Base-by-base conservation (phyloP, 2,888 invertebrate species). In the Muschampia plurimacula region DNA sequence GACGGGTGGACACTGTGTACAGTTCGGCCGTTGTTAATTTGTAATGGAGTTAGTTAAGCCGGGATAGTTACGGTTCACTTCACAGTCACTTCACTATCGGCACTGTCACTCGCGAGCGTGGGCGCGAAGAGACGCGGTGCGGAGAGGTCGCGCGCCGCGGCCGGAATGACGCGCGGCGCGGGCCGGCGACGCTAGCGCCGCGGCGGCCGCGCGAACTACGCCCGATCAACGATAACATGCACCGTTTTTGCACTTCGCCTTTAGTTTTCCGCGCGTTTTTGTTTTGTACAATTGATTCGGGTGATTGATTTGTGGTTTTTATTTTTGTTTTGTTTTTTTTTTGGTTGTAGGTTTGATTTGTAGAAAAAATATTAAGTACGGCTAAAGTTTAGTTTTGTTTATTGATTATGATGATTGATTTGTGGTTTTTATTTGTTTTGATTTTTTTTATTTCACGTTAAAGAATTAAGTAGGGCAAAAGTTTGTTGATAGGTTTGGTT, bases 161-260 rank as follows among this genome's bases (percentile, higher is more conserved):
- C 89, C 90, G 90, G 91, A 92, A 84, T 93, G 93, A 88, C 92
- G 92, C 89, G 91, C 84, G 81, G 84, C 77, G 82, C 81, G 84
- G 81, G 78, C 79, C 78, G 10, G 82, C 82, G 87, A 84, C 87
- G 78, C 83, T 80, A 84, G 86, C 89, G 87, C 88, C 81, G 83
- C 77, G 79, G 68, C 49, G 41, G 13, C 6, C 64, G 28, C 84
- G 83, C 86, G 77, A 75, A 80, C 78, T 76, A 74, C 49, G 69
- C 87, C 89, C 92, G 90, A 77, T 89, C 92, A 90, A 77, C 79
- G 78, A 72, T 75, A 75, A 77, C 62, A 69, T 76, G 76, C 75
- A 74, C 32, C 71, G 74, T 74, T 75, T 78, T 75, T 74, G 73
- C 77, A 71, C 63, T 67, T 66, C 36, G 15, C 13, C 9, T 41